Base-by-base conservation (phyloP, 2,113 vertebrate species). In the Aythya baeri region DNA sequence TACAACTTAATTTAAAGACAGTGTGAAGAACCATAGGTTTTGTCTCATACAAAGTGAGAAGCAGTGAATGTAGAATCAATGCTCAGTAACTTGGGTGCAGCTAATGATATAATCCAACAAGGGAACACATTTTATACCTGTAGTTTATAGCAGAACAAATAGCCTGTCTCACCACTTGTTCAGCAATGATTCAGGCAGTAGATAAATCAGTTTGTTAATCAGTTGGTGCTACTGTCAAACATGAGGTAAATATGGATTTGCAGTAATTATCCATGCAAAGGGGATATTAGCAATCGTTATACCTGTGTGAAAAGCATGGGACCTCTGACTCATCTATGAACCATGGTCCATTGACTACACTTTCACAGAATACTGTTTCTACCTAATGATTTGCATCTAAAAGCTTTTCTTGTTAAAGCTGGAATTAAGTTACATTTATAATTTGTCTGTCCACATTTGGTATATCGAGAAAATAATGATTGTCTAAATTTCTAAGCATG, bases 401-500 rank as follows among this genome's bases (percentile, higher is more conserved):
- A 97, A 86, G 59, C 25, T 96, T 93, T 91, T 78, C 50, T 80
- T 70, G 32, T 22, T 91, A 84, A 93, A 63, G 31, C 22, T 84
- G 25, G 31, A 97, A 88, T 89, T 84, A 89, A 44, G 49, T 11
- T 84, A 44, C 63, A 84, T 91, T 92, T 74, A 86, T 77, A 89
- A 86, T 89, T 93, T 93, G 46, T 66, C 78, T 91, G 34, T 93
- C 31, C 27, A 75, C 18, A 78, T 93, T 93, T 76, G 22, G 14
- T 83, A 66, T 86, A 94, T 78, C 34, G 93, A 74, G n/a, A 74
- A 89, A 82, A 3, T 86, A 85, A 59, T 41, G 21, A 67, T 32
- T 26, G 11, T 41, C 41, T 87, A 72, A 83, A 78, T 86, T 82
- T 44, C 43, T 68, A 82, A 73, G 27, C 41, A n/a, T 29, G 13